Evolutionary conservation across 2,888 invertebrate genomes (phyloP).

Genomic region (Clanis bilineata): DNA sequence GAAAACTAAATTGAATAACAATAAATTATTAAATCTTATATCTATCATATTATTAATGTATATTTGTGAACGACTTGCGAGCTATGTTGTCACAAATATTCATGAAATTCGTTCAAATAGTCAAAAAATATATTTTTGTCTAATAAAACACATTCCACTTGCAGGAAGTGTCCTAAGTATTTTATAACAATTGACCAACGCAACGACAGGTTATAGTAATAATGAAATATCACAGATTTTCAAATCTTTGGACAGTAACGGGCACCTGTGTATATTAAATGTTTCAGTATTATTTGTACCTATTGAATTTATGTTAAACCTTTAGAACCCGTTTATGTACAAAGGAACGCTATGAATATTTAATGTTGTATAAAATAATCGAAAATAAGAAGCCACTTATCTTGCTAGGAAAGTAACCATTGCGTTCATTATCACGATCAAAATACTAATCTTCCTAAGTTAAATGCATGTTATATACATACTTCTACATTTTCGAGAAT

Average conservation of each 20-base stretch:
- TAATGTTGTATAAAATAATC: slow-evolving; percentile 65
- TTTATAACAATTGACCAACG: slow-evolving; percentile 82
- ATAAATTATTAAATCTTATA: slow-evolving; percentile 82
- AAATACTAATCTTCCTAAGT: slow-evolving; percentile 69
- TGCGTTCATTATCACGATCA: slow-evolving; percentile 68
- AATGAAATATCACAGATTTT: slow-evolving; percentile 83
- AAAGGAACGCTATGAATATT: slow-evolving; percentile 74
- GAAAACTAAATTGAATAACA: slow-evolving; percentile 81
- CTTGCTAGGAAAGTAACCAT: slow-evolving; percentile 69
- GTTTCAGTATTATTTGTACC: slow-evolving; percentile 69
- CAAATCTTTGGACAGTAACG: slow-evolving; percentile 81
- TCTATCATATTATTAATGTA: slow-evolving; percentile 74
- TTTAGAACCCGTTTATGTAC: slow-evolving; percentile 74
- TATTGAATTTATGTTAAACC: slow-evolving; percentile 61
- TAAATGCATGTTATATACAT: slow-evolving; percentile 79
- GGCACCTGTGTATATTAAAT: slow-evolving; percentile 65
- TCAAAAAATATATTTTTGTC: slow-evolving; percentile 83
- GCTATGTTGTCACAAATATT: slow-evolving; percentile 74
- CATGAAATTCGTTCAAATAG: slow-evolving; percentile 78
- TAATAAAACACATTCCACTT: slow-evolving; percentile 66
- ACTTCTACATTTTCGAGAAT: slow-evolving; percentile 63
- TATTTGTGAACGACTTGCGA: slow-evolving; percentile 76
- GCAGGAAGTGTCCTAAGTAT: slow-evolving; percentile 44
- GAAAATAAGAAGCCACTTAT: slow-evolving; percentile 71
- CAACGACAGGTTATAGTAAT: slow-evolving; percentile 77